These are phyloP conservation scores for Cyrtorhinus lividipennis DNA, from an alignment of 1,140 invertebrate genomes.

Conservation along the genomic window DNA sequence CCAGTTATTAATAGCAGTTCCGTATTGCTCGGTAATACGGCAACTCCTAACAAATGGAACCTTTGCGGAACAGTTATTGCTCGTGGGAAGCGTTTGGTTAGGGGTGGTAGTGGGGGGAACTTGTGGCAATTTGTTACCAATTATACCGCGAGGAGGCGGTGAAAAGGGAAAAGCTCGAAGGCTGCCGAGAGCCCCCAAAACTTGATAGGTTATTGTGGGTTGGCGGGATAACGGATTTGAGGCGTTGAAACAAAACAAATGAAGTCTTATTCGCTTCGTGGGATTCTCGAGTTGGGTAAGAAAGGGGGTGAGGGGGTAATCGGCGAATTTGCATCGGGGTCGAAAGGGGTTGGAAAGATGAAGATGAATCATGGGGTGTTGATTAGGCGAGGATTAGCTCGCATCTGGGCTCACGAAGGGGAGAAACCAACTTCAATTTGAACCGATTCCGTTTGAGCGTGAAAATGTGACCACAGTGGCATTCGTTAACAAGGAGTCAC, in stretches of 20 bases:
- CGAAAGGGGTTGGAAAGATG: constrained; percentile 9
- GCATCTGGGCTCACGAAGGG: constrained; percentile 11
- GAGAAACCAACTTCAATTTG: not conserved
- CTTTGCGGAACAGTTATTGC: not conserved
- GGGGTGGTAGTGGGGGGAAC: not conserved
- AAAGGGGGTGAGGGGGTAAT: constrained; percentile 2
- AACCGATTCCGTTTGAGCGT: not conserved
- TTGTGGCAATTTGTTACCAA: constrained; percentile 9
- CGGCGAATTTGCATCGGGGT: constrained; percentile 17
- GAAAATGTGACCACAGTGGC: not conserved
- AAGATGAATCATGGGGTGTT: constrained; percentile 21
- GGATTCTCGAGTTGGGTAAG: not conserved
- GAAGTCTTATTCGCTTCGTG: not conserved
- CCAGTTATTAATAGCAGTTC: constrained; percentile 1
- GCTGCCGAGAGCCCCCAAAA: too few relatives aligned
- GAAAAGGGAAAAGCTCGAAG: not conserved
- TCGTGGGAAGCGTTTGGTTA: not conserved
- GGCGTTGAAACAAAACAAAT: constrained; percentile 16
- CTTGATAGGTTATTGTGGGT: too few relatives aligned
- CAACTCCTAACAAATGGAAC: constrained; percentile 9
- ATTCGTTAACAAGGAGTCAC: too few relatives aligned
- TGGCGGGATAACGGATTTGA: too few relatives aligned
- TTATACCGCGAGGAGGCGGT: not conserved
- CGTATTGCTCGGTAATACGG: not conserved
- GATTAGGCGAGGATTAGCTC: constrained; percentile 14